Percentiles rank a stretch among this genome's conserved stretches.
phyloP scores from a whole-genome alignment of 2,797 vertebrate genomes.

The Kryptolebias ocellatus region DNA sequence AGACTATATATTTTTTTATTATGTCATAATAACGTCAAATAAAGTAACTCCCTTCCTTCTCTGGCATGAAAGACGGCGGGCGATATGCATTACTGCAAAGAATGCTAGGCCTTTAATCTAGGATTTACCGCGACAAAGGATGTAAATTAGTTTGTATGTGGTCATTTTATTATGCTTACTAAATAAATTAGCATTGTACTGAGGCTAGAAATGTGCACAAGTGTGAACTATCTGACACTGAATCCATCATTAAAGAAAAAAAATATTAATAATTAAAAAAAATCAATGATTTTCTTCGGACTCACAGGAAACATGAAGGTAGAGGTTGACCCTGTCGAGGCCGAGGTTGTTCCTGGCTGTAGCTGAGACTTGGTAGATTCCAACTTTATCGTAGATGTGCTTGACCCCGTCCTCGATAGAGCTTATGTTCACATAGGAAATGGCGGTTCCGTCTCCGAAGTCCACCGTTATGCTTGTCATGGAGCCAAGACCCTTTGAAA shows the following conservation, averaged over 20 bases:
- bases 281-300: constrained; percentile 14
- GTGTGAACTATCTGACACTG: not conserved
- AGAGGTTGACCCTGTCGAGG: constrained; percentile 86
- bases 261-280: not conserved
- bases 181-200: not conserved
- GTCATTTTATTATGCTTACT: not conserved
- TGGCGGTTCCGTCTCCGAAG: constrained; percentile 90
- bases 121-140: not conserved
- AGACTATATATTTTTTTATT: no score
- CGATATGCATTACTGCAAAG: not conserved
- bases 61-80: no score
- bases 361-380: constrained; percentile 90
- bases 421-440: constrained; percentile 91
- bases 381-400: constrained; percentile 88
- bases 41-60: no score
- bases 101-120: not conserved
- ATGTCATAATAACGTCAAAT: no score
- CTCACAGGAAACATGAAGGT: constrained; percentile 91
- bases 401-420: constrained; percentile 92
- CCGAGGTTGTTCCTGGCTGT: constrained; percentile 86
- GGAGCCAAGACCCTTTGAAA: constrained; percentile 87
- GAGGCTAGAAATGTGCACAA: not conserved
- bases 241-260: not conserved
- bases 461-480: constrained; percentile 91
- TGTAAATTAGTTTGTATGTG: not conserved